Conservation (phyloP, 2,113 vertebrate species). For the Thamnaconus septentrionalis region DNA sequence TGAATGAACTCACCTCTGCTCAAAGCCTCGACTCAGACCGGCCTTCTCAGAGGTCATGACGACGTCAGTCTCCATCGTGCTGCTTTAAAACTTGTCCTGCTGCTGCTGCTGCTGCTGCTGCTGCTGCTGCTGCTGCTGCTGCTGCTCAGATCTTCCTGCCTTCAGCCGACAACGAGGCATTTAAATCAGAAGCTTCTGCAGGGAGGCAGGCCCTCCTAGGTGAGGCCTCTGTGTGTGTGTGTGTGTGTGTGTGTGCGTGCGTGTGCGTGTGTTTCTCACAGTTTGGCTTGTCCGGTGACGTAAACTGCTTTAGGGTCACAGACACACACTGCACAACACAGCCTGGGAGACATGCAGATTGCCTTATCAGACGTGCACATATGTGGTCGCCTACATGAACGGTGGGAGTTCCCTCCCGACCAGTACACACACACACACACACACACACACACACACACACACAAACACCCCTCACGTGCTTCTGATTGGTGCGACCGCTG, state of each 20-base stretch:
- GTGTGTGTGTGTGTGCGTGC: background rate
- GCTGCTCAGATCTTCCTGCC: background rate
- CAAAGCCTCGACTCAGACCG: conserved; percentile 45
- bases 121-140: background rate
- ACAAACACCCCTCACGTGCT: no score
- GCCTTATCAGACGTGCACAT: conserved; percentile 72
- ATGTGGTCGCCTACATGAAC: conserved; percentile 36
- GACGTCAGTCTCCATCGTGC: conserved; percentile 6
- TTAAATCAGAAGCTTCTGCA: background rate
- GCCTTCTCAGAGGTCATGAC: conserved; percentile 22
- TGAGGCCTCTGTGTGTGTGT: no score
- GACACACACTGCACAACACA: background rate
- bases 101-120: conserved; percentile 16
- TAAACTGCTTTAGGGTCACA: no score
- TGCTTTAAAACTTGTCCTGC: conserved; percentile 27
- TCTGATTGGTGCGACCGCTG: no score
- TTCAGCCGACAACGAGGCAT: background rate
- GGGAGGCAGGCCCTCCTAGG: background rate
- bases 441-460: background rate
- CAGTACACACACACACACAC: background rate
- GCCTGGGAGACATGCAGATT: conserved; percentile 56
- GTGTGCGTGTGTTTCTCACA: background rate
- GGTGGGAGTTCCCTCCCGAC: conserved; percentile 25
- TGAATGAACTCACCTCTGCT: conserved; percentile 72
- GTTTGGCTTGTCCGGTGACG: background rate